Evolutionary conservation across 2,888 invertebrate species (phyloP).

Genomic region (Cheilosia variabilis): DNA sequence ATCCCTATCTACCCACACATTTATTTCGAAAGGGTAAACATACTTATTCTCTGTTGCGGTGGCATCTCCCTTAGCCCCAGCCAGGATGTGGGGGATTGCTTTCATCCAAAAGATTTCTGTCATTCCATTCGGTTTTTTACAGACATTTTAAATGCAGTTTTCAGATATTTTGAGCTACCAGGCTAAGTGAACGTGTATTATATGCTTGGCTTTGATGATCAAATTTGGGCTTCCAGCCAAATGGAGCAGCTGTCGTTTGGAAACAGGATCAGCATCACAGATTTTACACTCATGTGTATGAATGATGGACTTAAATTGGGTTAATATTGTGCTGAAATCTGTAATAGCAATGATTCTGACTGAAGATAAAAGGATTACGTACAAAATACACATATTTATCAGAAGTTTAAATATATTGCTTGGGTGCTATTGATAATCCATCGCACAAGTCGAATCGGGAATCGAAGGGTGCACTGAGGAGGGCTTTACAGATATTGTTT

Average conservation of each 20-base stretch:
- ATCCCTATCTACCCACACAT: conserved; percentile 32
- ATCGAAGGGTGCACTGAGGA: too few species aligned
- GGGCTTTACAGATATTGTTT: too few species aligned
- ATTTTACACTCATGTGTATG: conserved; percentile 1
- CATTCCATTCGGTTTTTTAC: conserved; percentile 35
- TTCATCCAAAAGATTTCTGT: conserved; percentile 22
- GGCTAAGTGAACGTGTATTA: neutral
- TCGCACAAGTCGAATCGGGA: too few species aligned
- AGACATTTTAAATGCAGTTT: conserved; percentile 43
- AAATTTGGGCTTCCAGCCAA: conserved; percentile 13
- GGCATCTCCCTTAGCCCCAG: conserved; percentile 2
- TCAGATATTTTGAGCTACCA: conserved; percentile 9
- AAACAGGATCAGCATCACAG: conserved; percentile 2
- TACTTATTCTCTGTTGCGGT: conserved; percentile 27
- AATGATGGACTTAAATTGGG: conserved; percentile 1
- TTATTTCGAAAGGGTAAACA: conserved; percentile 20
- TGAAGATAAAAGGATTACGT: neutral
- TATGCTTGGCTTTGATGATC: conserved; percentile 6
- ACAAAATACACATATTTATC: too few species aligned
- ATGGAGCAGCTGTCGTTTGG: neutral
- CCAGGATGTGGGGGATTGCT: conserved; percentile 26
- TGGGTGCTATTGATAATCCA: too few species aligned
- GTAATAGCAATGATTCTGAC: neutral
- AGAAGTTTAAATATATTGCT: too few species aligned
- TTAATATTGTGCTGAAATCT: conserved; percentile 1